Evolutionary conservation across 92 coral and sea anemone genomes (phyloP), one percentile per base, ranked within the genome.

Genomic region (Epizoanthus scotinus): DNA sequence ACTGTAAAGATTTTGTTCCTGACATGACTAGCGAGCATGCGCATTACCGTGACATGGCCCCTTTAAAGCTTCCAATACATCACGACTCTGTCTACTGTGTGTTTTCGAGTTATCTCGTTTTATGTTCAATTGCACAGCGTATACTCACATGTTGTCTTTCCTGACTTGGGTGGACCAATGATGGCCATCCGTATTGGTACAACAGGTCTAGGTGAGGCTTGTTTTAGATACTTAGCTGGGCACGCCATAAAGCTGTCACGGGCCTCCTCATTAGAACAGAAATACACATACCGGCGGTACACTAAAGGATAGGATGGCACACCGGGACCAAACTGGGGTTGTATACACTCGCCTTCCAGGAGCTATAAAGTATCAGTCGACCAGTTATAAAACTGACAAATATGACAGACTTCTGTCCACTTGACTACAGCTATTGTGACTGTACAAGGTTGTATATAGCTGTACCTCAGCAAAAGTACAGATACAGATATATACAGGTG

Each of bases 141-240:
- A 27, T 67, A 91, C 99, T 91, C 60, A 95, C 99, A 65, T 44
- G 91, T 82, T 68, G 99, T 95, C 81, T 95, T 95, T 6, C 99
- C 99, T 17, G 99, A 89, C 85, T 95, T 95, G 2, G 99, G 99
- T 18, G 99, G 99, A 71, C 99, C 99, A 52, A 95, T 93, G 38
- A 95, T 89, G 53, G 99, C 98, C 85, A 95, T 91, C 57, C 88
- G 88, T 52, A 95, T 89, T 4, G 99, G 95, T 17, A 95, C 99
- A 42, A 93, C 95, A 27, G 99, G 98, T 82, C 90, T 95, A 59
- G 99, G 99, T 13, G 99, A 95, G 4, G 99, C 94, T 60, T 95
- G 99, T 69, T 91, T 95, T 47, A 95, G 82, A 89, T 79, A 95
- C 7, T 92, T 88, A 18, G 91, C 83, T 19, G 99, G 99, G 67